phyloP scores from a whole-genome alignment of 2,113 vertebrate species.

The Suricata suricatta region DNA sequence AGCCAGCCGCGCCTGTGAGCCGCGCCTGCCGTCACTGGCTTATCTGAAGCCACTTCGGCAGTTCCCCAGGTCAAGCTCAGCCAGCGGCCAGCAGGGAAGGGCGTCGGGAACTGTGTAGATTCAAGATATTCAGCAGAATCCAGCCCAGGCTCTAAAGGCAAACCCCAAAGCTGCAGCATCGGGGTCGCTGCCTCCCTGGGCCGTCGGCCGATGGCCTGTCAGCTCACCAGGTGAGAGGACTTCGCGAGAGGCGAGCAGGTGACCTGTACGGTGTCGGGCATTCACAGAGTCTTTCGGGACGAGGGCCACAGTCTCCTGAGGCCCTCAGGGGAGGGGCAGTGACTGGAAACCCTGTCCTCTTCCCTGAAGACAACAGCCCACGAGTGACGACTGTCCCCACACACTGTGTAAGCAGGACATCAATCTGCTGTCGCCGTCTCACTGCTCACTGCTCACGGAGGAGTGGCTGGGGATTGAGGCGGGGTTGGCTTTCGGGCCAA shows the following conservation, averaged over 20 bases:
- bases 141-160: not conserved
- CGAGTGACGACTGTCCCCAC: fast-evolving
- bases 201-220: not conserved
- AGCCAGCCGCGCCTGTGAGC: not conserved
- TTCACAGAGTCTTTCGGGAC: not conserved
- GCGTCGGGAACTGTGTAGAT: not conserved
- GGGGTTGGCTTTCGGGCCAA: fast-evolving
- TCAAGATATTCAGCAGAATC: not conserved
- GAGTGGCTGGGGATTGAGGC: no score
- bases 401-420: fast-evolving
- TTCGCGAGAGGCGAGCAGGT: not conserved
- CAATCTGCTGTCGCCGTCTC: fast-evolving
- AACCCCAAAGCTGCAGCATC: no score
- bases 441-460: no score
- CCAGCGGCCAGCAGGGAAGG: not conserved
- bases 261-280: fast-evolving
- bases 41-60: not conserved
- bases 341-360: not conserved
- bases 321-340: fast-evolving
- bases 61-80: not conserved
- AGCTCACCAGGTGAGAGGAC: fast-evolving
- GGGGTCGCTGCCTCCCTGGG: not conserved
- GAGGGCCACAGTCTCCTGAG: not conserved
- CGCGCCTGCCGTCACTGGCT: not conserved
- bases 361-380: not conserved